Conservation (phyloP, 2,113 vertebrate genomes). For the Poeciliopsis occidentalis region DNA sequence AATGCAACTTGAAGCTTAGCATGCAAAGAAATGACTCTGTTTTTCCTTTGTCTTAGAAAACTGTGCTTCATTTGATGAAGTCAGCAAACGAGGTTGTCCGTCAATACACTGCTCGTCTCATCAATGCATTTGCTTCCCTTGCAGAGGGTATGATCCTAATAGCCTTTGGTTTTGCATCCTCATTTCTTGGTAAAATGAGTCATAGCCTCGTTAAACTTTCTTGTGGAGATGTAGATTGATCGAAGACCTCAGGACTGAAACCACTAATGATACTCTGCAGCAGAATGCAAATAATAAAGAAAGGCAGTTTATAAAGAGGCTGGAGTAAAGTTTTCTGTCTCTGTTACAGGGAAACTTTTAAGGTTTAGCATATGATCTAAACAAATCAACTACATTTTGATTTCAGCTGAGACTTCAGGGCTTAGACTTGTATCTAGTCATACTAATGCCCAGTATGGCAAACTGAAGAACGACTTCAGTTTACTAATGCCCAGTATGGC, state of each 20-base stretch:
- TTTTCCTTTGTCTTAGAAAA: slow-evolving; percentile 75
- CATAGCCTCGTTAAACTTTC: slow-evolving; percentile 9
- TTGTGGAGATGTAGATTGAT: slow-evolving; percentile 4
- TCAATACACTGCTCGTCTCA: slow-evolving; percentile 89
- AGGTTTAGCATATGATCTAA: not conserved
- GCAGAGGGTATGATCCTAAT: slow-evolving; percentile 83
- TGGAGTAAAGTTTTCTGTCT: not conserved
- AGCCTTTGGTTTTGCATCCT: slow-evolving; percentile 5
- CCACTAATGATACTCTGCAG: slow-evolving; percentile 4
- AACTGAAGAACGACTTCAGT: too few species aligned
- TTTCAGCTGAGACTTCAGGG: not conserved
- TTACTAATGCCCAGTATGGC: too few species aligned
- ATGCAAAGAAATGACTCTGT: not conserved
- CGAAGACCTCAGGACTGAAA: slow-evolving; percentile 8
- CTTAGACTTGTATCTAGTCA: not conserved
- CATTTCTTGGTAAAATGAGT: slow-evolving; percentile 20
- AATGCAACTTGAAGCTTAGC: not conserved
- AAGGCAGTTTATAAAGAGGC: slow-evolving; percentile 4
- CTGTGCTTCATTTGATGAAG: slow-evolving; percentile 83
- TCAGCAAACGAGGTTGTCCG: slow-evolving; percentile 87
- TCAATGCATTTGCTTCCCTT: slow-evolving; percentile 92
- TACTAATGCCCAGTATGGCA: too few species aligned
- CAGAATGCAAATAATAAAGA: slow-evolving; percentile 4
- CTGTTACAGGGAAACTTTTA: not conserved
- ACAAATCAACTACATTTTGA: not conserved